A percentile compares a stretch with the other conserved stretches of the same genome.
Conservation (phyloP, 2,888 invertebrate genomes). For the Cordilura impudica region DNA sequence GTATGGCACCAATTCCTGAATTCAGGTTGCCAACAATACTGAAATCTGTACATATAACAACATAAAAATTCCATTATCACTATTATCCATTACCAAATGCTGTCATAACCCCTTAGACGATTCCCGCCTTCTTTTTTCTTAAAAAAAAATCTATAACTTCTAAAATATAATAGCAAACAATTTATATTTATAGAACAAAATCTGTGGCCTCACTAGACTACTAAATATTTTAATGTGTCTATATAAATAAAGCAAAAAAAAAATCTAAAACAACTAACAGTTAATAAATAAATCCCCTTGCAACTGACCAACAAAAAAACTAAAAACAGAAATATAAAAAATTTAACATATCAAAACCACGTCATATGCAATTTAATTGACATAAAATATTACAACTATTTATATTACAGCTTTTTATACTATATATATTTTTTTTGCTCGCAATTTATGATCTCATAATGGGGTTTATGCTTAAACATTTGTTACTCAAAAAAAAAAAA, state of each 20-base stretch:
- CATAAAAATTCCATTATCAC: too few species aligned
- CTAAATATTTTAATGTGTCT: background rate
- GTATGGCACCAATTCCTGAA: too few species aligned
- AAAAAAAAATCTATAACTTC: background rate
- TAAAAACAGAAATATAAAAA: background rate
- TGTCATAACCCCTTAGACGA: too few species aligned
- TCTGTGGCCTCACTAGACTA: background rate
- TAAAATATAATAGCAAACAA: background rate
- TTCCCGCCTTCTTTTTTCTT: background rate
- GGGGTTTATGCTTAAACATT: slow-evolving; percentile 31
- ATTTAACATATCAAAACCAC: slow-evolving; percentile 6
- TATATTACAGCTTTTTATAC: background rate
- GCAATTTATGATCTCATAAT: slow-evolving; percentile 49
- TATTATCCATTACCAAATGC: too few species aligned
- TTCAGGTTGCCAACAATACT: too few species aligned
- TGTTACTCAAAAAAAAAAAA: background rate
- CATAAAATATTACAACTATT: background rate
- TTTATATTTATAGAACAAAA: background rate
- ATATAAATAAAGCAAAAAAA: background rate
- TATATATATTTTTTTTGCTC: too few species aligned
- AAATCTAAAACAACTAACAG: slow-evolving; percentile 13
- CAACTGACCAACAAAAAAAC: slow-evolving; percentile 27
- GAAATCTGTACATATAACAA: too few species aligned
- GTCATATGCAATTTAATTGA: slow-evolving; percentile 48
- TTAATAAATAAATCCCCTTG: slow-evolving; percentile 45